Base-by-base conservation (phyloP, 2,888 invertebrate species). In the Rotaria socialis region DNA sequence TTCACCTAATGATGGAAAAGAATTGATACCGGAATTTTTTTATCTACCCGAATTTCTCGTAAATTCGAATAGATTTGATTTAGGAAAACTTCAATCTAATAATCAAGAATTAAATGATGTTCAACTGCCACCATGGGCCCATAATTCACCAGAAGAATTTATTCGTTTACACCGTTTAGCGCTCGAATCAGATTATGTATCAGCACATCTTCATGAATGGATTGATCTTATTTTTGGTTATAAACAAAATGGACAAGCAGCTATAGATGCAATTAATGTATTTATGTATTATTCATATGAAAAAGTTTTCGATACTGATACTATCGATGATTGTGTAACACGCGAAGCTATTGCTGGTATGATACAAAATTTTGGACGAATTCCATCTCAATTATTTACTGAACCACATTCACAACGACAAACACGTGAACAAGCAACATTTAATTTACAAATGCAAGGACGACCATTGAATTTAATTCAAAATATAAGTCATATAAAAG, bases 301-400 rank as follows among this genome's bases (percentile, higher is more conserved):
- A 89, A 91, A 92, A 85, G 92, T 92, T 35, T 92, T 92, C 11
- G 92, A 92, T 87, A 88, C 92, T 58, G 92, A 92, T 88, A 90
- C 91, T 11, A 90, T 94, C 24, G 89, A 89, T 56, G 93, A 93
- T 90, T 91, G 92, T 0, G 91, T 92, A 19, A 93, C 93, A 89
- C 91, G 93, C 84, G 93, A 93, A 88, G 93, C 93, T 3, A 92
- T 93, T 43, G 92, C 92, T 88, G 92, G 91, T 24, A 92, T 92
- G 91, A 92, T 92, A 84, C 92, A 91, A 87, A 92, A 92, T 89
- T 92, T 92, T 89, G 92, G 92, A 35, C 92, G 92, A 88, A 91
- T 91, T 14, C 92, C 92, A 7, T 91, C 91, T 85, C 92, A 92
- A 88, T 89, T 92, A 19, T 43, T 88, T 2, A 88, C 91, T 90